A percentile compares a stretch with the other conserved stretches of the same genome.
phyloP scores from a whole-genome alignment of 2,113 vertebrate genomes.

The Kryptolebias marmoratus region DNA sequence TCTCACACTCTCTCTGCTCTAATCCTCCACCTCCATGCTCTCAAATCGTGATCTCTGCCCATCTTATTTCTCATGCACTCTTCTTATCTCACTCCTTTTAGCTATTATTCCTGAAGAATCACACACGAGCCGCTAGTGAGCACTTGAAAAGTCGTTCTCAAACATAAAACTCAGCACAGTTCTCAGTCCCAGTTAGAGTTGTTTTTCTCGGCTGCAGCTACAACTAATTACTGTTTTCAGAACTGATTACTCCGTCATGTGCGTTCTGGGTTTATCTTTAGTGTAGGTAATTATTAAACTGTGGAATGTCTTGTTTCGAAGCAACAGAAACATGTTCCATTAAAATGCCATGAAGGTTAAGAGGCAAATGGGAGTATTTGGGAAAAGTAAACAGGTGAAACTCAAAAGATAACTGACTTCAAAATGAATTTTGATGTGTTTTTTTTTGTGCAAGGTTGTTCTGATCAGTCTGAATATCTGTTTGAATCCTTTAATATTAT shows the following conservation, averaged over 20 bases:
- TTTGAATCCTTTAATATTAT: background rate
- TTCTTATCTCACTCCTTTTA: slow-evolving; percentile 40
- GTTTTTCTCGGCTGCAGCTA: background rate
- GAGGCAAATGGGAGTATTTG: too few species aligned
- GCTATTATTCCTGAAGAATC: slow-evolving; percentile 46
- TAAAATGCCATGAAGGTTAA: too few species aligned
- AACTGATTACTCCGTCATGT: slow-evolving; percentile 5
- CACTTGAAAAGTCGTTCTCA: slow-evolving; percentile 32
- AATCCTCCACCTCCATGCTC: slow-evolving; percentile 61
- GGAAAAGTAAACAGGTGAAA: background rate
- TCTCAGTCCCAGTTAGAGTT: background rate
- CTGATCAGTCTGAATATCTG: background rate
- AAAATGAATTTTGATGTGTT: background rate
- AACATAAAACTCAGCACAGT: slow-evolving; percentile 5
- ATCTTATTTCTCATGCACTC: slow-evolving; percentile 40
- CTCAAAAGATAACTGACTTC: background rate
- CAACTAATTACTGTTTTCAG: slow-evolving; percentile 7
- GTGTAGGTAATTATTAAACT: too few species aligned
- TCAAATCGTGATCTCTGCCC: slow-evolving; percentile 48
- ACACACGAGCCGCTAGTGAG: slow-evolving; percentile 19
- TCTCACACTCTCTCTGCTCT: slow-evolving; percentile 51
- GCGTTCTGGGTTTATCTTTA: too few species aligned
- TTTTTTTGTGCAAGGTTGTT: background rate
- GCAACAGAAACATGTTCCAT: too few species aligned
- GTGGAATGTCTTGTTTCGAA: too few species aligned